A percentile compares a stretch with the other conserved stretches of the same genome.
phyloP scores from a whole-genome alignment of 1,140 invertebrate species.

The Meloidogyne exigua region DNA sequence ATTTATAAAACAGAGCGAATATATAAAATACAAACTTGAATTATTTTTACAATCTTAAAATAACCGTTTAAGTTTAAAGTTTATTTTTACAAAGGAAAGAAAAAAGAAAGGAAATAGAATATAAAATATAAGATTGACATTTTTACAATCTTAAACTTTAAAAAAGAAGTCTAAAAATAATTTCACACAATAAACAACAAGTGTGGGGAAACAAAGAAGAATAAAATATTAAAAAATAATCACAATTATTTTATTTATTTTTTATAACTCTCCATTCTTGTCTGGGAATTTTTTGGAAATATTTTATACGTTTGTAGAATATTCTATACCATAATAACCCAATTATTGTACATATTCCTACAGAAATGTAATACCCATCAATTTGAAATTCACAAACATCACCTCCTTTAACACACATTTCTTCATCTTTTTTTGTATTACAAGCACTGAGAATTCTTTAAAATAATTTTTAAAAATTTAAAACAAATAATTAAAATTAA shows the following conservation, averaged over 20 bases:
- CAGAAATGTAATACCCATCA: conserved; percentile 53
- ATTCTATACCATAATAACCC: conserved; percentile 47
- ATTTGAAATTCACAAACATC: conserved; percentile 50
- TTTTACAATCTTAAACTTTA: too few relatives aligned
- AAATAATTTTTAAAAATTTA: conserved; percentile 10
- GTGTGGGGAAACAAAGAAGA: too few relatives aligned
- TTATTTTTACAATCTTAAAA: too few relatives aligned
- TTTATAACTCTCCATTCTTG: conserved; percentile 54
- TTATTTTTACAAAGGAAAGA: too few relatives aligned
- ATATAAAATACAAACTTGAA: too few relatives aligned
- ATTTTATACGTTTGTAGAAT: conserved; percentile 49
- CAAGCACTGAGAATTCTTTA: conserved; percentile 55
- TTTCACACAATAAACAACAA: too few relatives aligned
- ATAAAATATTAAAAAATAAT: neutral
- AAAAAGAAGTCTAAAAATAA: too few relatives aligned
- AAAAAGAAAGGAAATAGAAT: too few relatives aligned
- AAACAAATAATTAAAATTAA: neutral
- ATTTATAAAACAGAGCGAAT: too few relatives aligned
- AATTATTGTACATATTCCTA: conserved; percentile 49
- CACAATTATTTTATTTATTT: conserved; percentile 7
- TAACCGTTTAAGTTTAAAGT: too few relatives aligned
- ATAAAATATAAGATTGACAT: too few relatives aligned
- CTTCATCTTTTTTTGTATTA: conserved; percentile 53
- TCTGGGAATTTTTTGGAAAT: conserved; percentile 53
- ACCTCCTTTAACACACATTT: conserved; percentile 46